A percentile compares a stretch with the other conserved stretches of the same genome.
Evolutionary conservation across 2,113 vertebrate genomes (phyloP).

Genomic region (Antennarius striatus): DNA sequence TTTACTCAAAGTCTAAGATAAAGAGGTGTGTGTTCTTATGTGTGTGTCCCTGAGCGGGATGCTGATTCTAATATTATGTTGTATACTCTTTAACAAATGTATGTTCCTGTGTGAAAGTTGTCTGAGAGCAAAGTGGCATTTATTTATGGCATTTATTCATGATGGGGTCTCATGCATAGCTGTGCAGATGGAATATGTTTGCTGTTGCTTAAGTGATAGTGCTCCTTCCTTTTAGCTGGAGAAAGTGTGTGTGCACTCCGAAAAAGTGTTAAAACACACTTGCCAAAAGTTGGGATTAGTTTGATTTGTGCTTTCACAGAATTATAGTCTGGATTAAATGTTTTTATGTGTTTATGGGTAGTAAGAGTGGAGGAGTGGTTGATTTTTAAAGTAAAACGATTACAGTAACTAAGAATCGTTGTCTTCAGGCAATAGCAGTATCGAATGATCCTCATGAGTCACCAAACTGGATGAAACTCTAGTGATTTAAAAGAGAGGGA

Average conservation of each 20-base stretch:
- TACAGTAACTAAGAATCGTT: too few relatives aligned
- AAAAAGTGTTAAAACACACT: slow-evolving; percentile 47
- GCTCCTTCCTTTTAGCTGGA: slow-evolving; percentile 34
- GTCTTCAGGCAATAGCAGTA: neutral
- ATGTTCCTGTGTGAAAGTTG: slow-evolving; percentile 2
- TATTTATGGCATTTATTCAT: slow-evolving; percentile 20
- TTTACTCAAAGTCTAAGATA: slow-evolving; percentile 8
- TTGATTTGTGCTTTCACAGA: slow-evolving; percentile 40
- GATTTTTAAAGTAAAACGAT: too few relatives aligned
- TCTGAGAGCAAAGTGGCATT: slow-evolving; percentile 17
- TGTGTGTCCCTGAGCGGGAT: neutral
- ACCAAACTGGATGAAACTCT: neutral
- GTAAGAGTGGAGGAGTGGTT: too few relatives aligned
- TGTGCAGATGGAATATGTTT: slow-evolving; percentile 70
- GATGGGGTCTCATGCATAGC: slow-evolving; percentile 19
- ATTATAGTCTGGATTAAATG: neutral
- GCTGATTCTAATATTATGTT: neutral
- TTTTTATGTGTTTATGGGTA: too few relatives aligned
- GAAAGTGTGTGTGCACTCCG: slow-evolving; percentile 56
- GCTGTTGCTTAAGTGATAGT: slow-evolving; percentile 51
- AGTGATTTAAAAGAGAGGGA: neutral
- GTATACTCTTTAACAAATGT: slow-evolving; percentile 8
- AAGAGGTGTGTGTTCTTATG: slow-evolving; percentile 6
- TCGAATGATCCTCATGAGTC: neutral
- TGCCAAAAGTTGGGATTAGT: slow-evolving; percentile 13